Evolutionary conservation across 2,888 invertebrate genomes (phyloP).

Genomic region (Aplocera efformata): DNA sequence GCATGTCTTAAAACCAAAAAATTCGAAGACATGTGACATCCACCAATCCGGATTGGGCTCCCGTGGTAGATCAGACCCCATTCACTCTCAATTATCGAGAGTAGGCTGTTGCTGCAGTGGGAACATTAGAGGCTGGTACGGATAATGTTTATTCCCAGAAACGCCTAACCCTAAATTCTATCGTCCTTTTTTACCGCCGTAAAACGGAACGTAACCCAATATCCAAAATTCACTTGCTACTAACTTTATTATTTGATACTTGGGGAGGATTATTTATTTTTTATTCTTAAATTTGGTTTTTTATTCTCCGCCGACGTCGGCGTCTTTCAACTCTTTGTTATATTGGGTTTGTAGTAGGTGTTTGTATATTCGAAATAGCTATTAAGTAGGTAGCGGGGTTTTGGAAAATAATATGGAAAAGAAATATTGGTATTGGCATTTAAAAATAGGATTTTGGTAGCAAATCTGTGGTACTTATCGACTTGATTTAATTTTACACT

Average conservation of each 20-base stretch:
- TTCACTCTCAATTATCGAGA: too few relatives aligned
- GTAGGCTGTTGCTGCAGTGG: too few relatives aligned
- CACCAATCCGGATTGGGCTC: too few relatives aligned
- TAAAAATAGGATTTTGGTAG: too few relatives aligned
- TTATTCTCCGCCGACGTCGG: slow-evolving; percentile 51
- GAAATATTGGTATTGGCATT: too few relatives aligned
- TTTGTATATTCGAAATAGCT: slow-evolving; percentile 48
- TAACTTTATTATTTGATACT: slow-evolving; percentile 80
- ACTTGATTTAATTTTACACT: too few relatives aligned
- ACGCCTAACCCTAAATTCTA: slow-evolving; percentile 41
- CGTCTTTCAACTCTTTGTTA: slow-evolving; percentile 61
- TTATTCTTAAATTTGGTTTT: slow-evolving; percentile 39
- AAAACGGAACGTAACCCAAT: slow-evolving; percentile 63
- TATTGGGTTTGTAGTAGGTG: slow-evolving; percentile 50
- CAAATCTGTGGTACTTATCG: too few relatives aligned
- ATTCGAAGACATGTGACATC: too few relatives aligned
- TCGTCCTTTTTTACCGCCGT: slow-evolving; percentile 52
- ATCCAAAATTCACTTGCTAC: slow-evolving; percentile 78
- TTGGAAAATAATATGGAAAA: too few relatives aligned
- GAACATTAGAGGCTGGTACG: too few relatives aligned
- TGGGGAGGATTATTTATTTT: slow-evolving; percentile 62
- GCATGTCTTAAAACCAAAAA: too few relatives aligned
- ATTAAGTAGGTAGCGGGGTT: slow-evolving; percentile 27
- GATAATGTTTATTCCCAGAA: not conserved
- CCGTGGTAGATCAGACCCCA: too few relatives aligned